Percentiles rank a stretch among this genome's conserved stretches.
These are phyloP conservation scores for Sprattus sprattus DNA, from an alignment of 2,113 vertebrate genomes.

Conservation along the genomic window DNA sequence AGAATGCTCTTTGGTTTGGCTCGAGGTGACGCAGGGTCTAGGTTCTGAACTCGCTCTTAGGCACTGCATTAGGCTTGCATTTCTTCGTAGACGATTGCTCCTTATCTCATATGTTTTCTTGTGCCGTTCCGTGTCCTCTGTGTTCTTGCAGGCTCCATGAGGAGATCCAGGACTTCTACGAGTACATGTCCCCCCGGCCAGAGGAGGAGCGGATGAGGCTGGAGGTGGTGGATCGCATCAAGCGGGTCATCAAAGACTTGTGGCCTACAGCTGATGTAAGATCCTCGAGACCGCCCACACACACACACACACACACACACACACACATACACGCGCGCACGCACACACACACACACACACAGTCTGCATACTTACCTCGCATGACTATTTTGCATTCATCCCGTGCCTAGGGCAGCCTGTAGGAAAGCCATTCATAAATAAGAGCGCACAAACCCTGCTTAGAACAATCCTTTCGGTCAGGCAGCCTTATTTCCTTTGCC, in stretches of 20 bases:
- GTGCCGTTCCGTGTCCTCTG: slow-evolving; percentile 19
- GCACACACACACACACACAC: background rate
- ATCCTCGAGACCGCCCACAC: background rate
- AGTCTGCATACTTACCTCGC: background rate
- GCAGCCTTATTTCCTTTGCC: no score
- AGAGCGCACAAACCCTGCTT: background rate
- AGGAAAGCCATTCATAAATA: background rate
- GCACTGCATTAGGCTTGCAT: background rate
- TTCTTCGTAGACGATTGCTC: background rate
- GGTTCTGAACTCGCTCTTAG: background rate
- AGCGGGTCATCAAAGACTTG: slow-evolving; percentile 91
- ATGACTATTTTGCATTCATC: background rate
- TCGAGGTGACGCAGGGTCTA: background rate
- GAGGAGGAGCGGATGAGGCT: slow-evolving; percentile 94
- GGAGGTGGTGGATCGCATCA: slow-evolving; percentile 95
- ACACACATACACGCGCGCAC: background rate
- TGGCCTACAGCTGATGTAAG: slow-evolving; percentile 94
- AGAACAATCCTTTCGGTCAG: no score
- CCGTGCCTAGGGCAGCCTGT: background rate
- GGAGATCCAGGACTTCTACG: slow-evolving; percentile 95
- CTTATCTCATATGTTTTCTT: background rate
- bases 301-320: background rate
- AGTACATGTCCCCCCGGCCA: slow-evolving; percentile 91
- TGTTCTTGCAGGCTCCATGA: slow-evolving; percentile 82
- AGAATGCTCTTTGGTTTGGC: background rate